phyloP scores from a whole-genome alignment of 2,797 vertebrate genomes.

The Enteromius fasciolatus region DNA sequence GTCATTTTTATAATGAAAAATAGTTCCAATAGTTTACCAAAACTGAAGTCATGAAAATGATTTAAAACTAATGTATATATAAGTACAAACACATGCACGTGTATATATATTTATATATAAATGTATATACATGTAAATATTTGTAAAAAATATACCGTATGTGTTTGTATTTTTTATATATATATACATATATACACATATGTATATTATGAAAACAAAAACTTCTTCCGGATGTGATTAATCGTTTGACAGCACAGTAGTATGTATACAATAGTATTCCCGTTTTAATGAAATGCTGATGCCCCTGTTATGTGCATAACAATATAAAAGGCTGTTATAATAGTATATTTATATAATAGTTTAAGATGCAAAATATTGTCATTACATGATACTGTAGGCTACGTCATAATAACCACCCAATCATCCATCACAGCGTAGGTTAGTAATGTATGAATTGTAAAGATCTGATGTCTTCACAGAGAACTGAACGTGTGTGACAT shows the following conservation, averaged over 20 bases:
- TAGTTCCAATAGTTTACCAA: neutral
- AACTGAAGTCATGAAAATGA: neutral
- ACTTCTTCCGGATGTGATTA: too few relatives aligned
- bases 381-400: neutral
- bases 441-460: neutral
- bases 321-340: neutral
- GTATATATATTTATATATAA: too few relatives aligned
- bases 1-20: neutral
- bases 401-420: neutral
- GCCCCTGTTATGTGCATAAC: too few relatives aligned
- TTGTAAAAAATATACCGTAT: too few relatives aligned
- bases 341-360: neutral
- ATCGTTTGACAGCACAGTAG: too few relatives aligned
- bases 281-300: neutral
- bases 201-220: too few relatives aligned
- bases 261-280: neutral
- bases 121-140: too few relatives aligned
- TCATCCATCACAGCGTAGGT: too few relatives aligned
- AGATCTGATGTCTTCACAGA: conserved; percentile 68
- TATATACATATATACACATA: too few relatives aligned
- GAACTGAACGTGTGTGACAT: conserved; percentile 94
- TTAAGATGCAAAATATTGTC: neutral
- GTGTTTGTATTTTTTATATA: too few relatives aligned
- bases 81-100: too few relatives aligned
- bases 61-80: neutral